Conservation (phyloP, 30 jellyfish, hydroid and myxozoan genomes). For the Sanderia malayensis region DNA sequence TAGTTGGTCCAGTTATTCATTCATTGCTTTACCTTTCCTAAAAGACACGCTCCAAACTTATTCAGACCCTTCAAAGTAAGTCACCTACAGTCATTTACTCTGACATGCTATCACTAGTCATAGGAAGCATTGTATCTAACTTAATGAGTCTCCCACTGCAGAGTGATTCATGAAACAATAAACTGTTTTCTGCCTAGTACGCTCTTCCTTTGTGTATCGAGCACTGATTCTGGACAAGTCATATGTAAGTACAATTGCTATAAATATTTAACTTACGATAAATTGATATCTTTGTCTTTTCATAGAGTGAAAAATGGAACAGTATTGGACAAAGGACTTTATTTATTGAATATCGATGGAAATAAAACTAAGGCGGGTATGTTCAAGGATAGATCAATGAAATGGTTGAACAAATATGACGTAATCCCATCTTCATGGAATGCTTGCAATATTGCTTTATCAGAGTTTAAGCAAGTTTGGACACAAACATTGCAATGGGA, state of each 20-base stretch:
- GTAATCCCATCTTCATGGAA: not conserved
- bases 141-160: too few relatives aligned
- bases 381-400: not conserved
- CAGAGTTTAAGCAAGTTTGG: not conserved
- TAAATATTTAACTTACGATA: too few relatives aligned
- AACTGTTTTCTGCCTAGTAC: too few relatives aligned
- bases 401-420: not conserved
- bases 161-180: too few relatives aligned
- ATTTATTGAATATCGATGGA: not conserved
- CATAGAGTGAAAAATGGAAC: not conserved
- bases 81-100: too few relatives aligned
- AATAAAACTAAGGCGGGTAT: not conserved
- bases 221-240: too few relatives aligned
- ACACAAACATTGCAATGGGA: not conserved
- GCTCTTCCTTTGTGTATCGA: too few relatives aligned
- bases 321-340: not conserved
- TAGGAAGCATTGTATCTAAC: too few relatives aligned
- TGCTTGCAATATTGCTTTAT: not conserved
- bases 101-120: too few relatives aligned
- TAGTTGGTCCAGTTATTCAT: slow-evolving; percentile 57
- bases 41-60: slow-evolving; percentile 7
- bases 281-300: too few relatives aligned
- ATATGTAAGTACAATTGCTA: too few relatives aligned
- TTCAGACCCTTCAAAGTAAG: not conserved
- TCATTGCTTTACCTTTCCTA: slow-evolving; percentile 46